These are phyloP conservation scores for Drosophila gunungcola DNA, from an alignment of 1,140 invertebrate species.

Conservation along the genomic window DNA sequence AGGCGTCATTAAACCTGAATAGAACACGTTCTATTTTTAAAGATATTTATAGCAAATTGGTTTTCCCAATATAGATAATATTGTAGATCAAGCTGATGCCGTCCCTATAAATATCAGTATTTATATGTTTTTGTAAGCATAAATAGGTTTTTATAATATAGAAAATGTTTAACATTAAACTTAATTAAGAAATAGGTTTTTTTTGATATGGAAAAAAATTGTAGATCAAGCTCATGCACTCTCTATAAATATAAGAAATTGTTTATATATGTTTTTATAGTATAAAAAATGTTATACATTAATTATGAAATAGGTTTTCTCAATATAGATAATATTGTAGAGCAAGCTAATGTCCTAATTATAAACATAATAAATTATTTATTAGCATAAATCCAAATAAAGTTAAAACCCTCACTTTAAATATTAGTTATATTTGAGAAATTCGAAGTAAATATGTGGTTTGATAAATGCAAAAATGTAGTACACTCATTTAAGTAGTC, in stretches of 20 bases:
- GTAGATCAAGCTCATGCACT: too few species aligned
- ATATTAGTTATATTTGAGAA: too few species aligned
- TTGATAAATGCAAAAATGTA: background rate
- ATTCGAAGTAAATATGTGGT: background rate
- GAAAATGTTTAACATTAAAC: background rate
- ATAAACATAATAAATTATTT: too few species aligned
- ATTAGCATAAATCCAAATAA: too few species aligned
- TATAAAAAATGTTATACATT: too few species aligned
- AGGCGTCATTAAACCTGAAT: constrained; percentile 15
- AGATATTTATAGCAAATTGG: background rate
- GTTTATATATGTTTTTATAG: too few species aligned
- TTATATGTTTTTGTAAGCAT: background rate
- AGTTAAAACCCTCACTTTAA: too few species aligned
- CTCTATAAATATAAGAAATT: too few species aligned
- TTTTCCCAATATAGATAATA: constrained; percentile 5
- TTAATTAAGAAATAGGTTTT: background rate
- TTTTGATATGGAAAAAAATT: too few species aligned
- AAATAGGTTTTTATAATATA: background rate
- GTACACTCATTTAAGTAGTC: background rate
- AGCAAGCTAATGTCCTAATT: too few species aligned
- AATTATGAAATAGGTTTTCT: too few species aligned
- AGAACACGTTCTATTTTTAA: constrained; percentile 18
- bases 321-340: too few species aligned
- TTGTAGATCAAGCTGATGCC: background rate
- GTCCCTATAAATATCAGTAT: background rate